Evolutionary conservation across 2,113 vertebrate genomes (phyloP), one percentile per base, ranked within the genome.

Genomic region (Hucho hucho): DNA sequence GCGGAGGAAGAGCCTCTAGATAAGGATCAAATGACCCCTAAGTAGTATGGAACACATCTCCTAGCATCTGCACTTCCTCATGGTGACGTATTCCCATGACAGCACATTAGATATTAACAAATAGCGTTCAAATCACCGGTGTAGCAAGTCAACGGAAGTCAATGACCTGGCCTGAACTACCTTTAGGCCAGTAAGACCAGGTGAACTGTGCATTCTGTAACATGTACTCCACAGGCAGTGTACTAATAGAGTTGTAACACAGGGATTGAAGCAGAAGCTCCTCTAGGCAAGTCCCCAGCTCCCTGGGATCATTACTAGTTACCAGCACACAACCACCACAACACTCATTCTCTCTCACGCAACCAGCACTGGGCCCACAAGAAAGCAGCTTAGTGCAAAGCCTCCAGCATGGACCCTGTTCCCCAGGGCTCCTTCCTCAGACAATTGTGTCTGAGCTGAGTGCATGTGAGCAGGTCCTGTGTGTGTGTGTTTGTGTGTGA

Each of bases 331-430:
- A 75, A 28, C 76, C 1, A 78, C 75, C 75, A 76, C 69, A 71
- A 76, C 75, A 73, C 72, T 78, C 76, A 88, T 11, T 43, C 74
- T 77, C 67, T 87, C 79, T 81, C 78, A 86, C 68, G 79, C 77
- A 91, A 89, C 74, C 78, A 78, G 9, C 70, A 53, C 49, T 18
- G 49, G 83, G 75, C 78, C 75, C 80, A 79, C 85, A 77, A 83
- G 81, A 91, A 92, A 92, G 90, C 81, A 86, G 90, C 90, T 93
- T 92, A 91, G 73, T 67, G 83, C 70, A 92, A 89, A 91, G 89
- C 90, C 88, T 83, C 29, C 67, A 70, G 84, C 75, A 72, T 76
- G 82, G 76, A 81, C 77, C 68, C 72, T 22, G 76, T 64, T 28
- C 26, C n/a, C 18, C 3, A 3, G 16, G 28, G 29, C 65, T 1